These are phyloP conservation scores for Ethmia dodecea DNA, from an alignment of 2,888 invertebrate genomes.

Conservation along the genomic window DNA sequence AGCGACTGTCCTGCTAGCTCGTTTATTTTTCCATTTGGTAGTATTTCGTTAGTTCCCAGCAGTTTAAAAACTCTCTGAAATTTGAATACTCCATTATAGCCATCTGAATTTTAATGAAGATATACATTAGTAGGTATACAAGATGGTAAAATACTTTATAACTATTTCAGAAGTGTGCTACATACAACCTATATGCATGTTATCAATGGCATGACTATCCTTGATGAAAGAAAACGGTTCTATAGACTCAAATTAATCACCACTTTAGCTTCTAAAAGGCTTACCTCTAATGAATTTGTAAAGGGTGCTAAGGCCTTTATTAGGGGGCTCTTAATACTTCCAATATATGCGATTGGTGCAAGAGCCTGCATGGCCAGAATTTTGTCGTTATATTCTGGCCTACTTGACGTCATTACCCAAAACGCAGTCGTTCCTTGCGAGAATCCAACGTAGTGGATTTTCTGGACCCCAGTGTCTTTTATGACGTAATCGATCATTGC, in stretches of 20 bases:
- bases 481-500: slow-evolving; percentile 84
- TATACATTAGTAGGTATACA: too few species aligned
- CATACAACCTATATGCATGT: too few species aligned
- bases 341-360: slow-evolving; percentile 78
- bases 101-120: too few species aligned
- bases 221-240: too few species aligned
- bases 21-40: slow-evolving; percentile 73
- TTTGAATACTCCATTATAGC: too few species aligned
- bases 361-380: slow-evolving; percentile 76
- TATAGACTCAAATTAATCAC: slow-evolving; percentile 11
- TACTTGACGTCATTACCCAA: slow-evolving; percentile 76
- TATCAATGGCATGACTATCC: too few species aligned
- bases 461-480: slow-evolving; percentile 66
- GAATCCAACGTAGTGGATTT: slow-evolving; percentile 84
- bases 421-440: slow-evolving; percentile 83
- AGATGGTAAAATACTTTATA: too few species aligned
- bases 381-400: slow-evolving; percentile 79
- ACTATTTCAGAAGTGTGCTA: too few species aligned
- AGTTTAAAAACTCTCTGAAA: slow-evolving; percentile 53
- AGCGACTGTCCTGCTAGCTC: slow-evolving; percentile 58
- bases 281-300: slow-evolving; percentile 68
- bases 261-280: too few species aligned
- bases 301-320: slow-evolving; percentile 63
- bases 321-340: slow-evolving; percentile 64
- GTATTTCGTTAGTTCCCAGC: slow-evolving; percentile 73